Conservation (phyloP, 92 coral and sea anemone species). For the Porites lobata region DNA sequence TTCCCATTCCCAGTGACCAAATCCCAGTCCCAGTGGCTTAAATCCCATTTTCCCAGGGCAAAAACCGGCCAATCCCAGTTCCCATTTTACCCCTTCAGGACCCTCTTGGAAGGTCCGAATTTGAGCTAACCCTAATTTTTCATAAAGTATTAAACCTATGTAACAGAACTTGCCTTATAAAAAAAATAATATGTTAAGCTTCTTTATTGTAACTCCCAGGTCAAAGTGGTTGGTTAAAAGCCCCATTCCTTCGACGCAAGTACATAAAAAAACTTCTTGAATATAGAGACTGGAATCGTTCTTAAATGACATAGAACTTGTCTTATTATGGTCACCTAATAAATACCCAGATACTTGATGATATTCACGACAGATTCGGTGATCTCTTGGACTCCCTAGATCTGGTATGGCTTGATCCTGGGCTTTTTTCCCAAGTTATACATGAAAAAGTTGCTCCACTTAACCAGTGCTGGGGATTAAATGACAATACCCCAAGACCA, state of each 20-base stretch:
- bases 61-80: no score
- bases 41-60: no score
- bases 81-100: no score
- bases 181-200: not conserved
- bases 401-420: constrained; percentile 72
- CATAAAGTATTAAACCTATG: not conserved
- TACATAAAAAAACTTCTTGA: not conserved
- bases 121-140: constrained; percentile 49
- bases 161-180: not conserved
- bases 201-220: not conserved
- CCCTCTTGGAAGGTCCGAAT: constrained; percentile 51
- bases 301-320: constrained; percentile 1
- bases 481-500: constrained; percentile 68
- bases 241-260: not conserved
- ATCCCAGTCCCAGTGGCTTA: no score
- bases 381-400: constrained; percentile 62
- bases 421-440: constrained; percentile 48
- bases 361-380: constrained; percentile 48
- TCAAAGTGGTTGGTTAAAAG: constrained; percentile 7
- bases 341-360: constrained; percentile 35
- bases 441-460: constrained; percentile 80
- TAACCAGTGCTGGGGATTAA: constrained; percentile 75
- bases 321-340: not conserved
- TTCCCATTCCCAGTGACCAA: no score
- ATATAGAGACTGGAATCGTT: constrained; percentile 1